Base-by-base conservation (phyloP, 2,113 vertebrate species). In the Microcebus griseorufus region DNA sequence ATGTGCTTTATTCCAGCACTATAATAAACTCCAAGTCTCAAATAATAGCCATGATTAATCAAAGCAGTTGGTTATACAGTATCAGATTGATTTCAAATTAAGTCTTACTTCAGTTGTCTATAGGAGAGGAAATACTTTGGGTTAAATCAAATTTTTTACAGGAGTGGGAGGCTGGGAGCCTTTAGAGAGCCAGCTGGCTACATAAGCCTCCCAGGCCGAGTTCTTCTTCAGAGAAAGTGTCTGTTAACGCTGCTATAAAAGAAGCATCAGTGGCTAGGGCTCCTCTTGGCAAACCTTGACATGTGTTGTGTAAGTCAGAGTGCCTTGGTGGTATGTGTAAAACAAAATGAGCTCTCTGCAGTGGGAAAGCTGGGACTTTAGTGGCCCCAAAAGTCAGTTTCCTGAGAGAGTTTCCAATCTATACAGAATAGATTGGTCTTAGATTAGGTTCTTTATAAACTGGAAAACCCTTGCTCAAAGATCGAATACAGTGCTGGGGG, bases 41-140 rank as follows among this genome's bases (percentile, higher is more conserved):
- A 93, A 90, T 69, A 95, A 88, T 70, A 83, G 34, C 48, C 8
- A 53, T 18, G 69, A 91, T 93, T 97, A 96, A 95, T 96, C 82
- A 96, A 93, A 93, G 64, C 27, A 65, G 81, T 91, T 88, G 48
- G 27, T 82, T 94, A 94, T 90, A 96, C 14, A 88, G 53, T 85
- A 88, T 95, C 91, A 91, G 91, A 94, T 12, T 97, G 91, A 94
- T 96, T 95, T 97, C 69, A 93, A 65, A 89, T 94, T 83, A 95
- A 86, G 32, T 83, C 67, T 88, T 76, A 79, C 7, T 64, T 85
- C 9, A 45, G 23, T 45, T 45, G 42, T 72, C 62, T 13, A 37
- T 29, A 8, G 13, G 48, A 90, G 23, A 83, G 25, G 42, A 96
- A 93, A 78, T 62, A 69, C 67, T 73, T 93, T 81, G 5, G 7